A percentile compares a stretch with the other conserved stretches of the same genome.
Evolutionary conservation across 2,888 invertebrate species (phyloP).

Genomic region (Morinoia aosen): DNA sequence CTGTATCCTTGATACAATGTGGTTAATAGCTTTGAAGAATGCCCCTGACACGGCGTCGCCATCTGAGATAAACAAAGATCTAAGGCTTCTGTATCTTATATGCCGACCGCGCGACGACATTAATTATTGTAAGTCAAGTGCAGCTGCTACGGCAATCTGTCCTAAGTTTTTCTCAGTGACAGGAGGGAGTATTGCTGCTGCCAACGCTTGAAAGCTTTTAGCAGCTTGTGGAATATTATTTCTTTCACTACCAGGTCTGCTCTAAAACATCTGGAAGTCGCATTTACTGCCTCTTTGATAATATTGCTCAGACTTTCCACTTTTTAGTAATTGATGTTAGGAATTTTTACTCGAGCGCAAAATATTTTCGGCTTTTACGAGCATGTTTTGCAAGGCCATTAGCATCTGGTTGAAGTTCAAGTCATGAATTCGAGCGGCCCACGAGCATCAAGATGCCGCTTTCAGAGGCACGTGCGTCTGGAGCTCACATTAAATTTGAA

Average conservation of each 20-base stretch:
- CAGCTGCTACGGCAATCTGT: neutral
- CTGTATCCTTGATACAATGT: no score
- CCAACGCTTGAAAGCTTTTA: neutral
- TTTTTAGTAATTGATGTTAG: no score
- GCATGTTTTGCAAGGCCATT: neutral
- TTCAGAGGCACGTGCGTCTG: neutral
- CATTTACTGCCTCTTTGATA: neutral
- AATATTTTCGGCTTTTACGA: neutral
- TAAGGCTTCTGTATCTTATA: no score
- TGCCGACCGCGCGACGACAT: no score
- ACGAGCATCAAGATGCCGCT: neutral
- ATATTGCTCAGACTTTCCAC: no score
- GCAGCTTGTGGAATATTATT: neutral
- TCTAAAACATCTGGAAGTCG: neutral
- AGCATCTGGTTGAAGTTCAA: neutral
- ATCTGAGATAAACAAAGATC: no score
- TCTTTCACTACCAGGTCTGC: neutral
- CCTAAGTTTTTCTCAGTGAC: neutral
- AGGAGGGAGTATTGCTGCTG: neutral
- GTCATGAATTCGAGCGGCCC: no score
- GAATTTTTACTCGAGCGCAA: neutral
- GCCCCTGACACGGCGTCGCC: no score
- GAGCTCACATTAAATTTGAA: neutral
- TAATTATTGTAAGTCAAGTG: neutral
- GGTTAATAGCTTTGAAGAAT: no score